Evolutionary conservation across 2,888 invertebrate species (phyloP), one percentile per base, ranked within the genome.

Genomic region (Amiota mariae): DNA sequence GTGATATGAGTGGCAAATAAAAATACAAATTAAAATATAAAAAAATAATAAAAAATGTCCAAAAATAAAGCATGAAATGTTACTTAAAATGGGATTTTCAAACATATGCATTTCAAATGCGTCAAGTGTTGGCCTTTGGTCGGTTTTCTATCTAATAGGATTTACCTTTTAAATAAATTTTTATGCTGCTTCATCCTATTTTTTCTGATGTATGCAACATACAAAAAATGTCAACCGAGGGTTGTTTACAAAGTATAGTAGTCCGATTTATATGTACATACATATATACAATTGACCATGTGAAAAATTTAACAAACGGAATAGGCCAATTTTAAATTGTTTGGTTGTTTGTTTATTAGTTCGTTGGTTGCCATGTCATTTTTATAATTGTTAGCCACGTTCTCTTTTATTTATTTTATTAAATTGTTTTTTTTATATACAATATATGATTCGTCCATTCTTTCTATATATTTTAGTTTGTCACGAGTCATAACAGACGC

Each of bases 351-450:
- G 36, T 36, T 36, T 6, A 6, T 36, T 36, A 2, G 36, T 2
- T 36, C 4, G 36, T 36, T 36, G 6, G 36, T 36, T 36, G 36
- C 36, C 36, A 54, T 51, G 54, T 54, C 54, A 54, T n/a, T 54
- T 54, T 54, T 54, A 54, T 54, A 54, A 54, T 54, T 54, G 54
- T n/a, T 54, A n/a, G 54, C 54, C n/a, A n/a, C n/a, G 54, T n/a
- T 54, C n/a, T 54, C 12, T 54, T 54, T 8, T 54, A 54, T 54
- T 54, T 54, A 54, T 54, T n/a, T 36, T 36, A 36, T 36, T 6
- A 36, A 36, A 36, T 36, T 54, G n/a, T n/a, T 8, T 54, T 54
- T 10, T 54, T 54, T 54, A 13, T n/a, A 54, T 54, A 8, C 6
- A 54, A 6, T 3, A 36, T 36, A 36, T 36, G 36, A 36, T 54